phyloP scores from a whole-genome alignment of 2,797 vertebrate genomes.

The Petrocephalus schoutedeni region DNA sequence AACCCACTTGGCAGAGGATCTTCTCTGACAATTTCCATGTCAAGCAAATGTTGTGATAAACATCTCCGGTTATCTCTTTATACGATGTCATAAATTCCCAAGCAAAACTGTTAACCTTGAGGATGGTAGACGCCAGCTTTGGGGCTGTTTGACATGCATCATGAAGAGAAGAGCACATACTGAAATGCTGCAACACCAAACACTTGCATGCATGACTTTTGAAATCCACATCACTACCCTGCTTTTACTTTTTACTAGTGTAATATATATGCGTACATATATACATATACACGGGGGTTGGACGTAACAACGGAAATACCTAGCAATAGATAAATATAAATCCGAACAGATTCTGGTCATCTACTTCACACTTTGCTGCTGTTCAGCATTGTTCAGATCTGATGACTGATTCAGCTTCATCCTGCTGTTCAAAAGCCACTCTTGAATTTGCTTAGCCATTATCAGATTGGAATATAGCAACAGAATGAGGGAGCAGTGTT shows the following conservation, averaged over 20 bases:
- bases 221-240: background rate
- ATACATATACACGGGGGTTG: background rate
- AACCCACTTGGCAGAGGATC: background rate
- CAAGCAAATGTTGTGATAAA: background rate
- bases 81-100: background rate
- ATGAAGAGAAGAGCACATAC: background rate
- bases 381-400: background rate
- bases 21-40: background rate
- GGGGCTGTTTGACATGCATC: background rate
- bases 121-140: background rate
- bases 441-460: background rate
- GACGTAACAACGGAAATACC: background rate
- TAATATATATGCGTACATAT: background rate
- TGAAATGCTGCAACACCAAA: background rate
- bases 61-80: background rate
- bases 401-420: background rate
- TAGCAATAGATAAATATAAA: background rate
- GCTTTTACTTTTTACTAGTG: too few species aligned
- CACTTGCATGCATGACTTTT: background rate
- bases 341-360: background rate
- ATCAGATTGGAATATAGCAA: background rate
- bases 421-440: background rate
- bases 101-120: background rate
- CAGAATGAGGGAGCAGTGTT: background rate
- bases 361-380: background rate